These are phyloP conservation scores for Acanthosepion esculentum DNA, from an alignment of 2,888 invertebrate species.

Conservation along the genomic window DNA sequence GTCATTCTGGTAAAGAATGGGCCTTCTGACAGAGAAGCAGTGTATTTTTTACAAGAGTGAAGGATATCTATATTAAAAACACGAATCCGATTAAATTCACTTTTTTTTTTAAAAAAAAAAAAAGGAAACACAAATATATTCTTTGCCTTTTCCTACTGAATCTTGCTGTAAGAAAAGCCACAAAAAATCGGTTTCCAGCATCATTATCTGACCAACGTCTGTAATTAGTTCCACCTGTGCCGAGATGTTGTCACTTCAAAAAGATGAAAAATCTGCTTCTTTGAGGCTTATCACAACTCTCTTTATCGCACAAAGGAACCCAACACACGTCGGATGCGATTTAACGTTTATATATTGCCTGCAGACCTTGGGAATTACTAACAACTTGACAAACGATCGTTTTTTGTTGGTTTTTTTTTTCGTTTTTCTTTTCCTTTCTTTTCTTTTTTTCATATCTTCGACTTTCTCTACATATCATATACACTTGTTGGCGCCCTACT, in stretches of 20 bases:
- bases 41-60: no score
- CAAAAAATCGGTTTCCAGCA: background rate
- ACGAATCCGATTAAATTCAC: no score
- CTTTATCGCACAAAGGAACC: background rate
- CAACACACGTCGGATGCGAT: background rate
- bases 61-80: no score
- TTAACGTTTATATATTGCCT: background rate
- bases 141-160: background rate
- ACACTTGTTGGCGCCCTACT: background rate
- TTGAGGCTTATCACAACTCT: background rate
- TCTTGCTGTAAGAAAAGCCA: background rate
- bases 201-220: background rate
- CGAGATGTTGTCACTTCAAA: background rate
- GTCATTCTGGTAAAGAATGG: no score
- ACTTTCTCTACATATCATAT: background rate
- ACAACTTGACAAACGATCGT: background rate
- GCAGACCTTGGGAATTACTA: background rate
- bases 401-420: background rate
- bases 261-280: background rate
- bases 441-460: background rate
- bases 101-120: no score
- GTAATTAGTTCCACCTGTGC: background rate
- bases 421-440: background rate
- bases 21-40: no score
- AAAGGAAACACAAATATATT: no score